Percentiles rank a stretch among this genome's conserved stretches.
Evolutionary conservation across 2,888 invertebrate species (phyloP).

Genomic region (Morinoia aosen): DNA sequence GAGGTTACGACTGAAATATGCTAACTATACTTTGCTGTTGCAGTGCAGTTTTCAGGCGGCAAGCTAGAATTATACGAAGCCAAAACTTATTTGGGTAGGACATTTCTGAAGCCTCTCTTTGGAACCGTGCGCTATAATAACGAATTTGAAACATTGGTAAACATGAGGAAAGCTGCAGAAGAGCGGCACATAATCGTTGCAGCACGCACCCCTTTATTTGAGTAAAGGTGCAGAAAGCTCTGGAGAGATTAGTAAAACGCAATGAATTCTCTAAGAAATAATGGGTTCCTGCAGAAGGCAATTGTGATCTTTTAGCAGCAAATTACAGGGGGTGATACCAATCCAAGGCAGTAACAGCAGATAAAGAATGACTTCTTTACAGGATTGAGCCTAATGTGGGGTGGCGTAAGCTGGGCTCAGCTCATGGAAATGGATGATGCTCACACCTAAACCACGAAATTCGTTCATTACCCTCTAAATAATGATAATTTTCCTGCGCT

Average conservation of each 20-base stretch:
- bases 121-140: not conserved
- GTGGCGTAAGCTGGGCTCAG: not conserved
- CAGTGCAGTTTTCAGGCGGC: not conserved
- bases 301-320: not conserved
- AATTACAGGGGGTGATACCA: not conserved
- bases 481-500: not conserved
- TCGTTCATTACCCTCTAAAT: not conserved
- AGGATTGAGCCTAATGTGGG: not conserved
- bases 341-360: not conserved
- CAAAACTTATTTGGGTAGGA: not conserved
- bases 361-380: conserved; percentile 1
- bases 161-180: not conserved
- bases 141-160: not conserved
- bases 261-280: not conserved
- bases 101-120: not conserved
- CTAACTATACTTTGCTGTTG: not conserved
- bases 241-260: not conserved
- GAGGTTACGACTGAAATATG: not conserved
- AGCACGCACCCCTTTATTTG: not conserved
- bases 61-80: not conserved
- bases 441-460: not conserved
- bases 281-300: not conserved
- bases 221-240: not conserved
- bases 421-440: not conserved
- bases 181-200: not conserved